These are phyloP conservation scores for Helicoverpa assulta DNA, from an alignment of 2,888 invertebrate species.

Conservation along the genomic window DNA sequence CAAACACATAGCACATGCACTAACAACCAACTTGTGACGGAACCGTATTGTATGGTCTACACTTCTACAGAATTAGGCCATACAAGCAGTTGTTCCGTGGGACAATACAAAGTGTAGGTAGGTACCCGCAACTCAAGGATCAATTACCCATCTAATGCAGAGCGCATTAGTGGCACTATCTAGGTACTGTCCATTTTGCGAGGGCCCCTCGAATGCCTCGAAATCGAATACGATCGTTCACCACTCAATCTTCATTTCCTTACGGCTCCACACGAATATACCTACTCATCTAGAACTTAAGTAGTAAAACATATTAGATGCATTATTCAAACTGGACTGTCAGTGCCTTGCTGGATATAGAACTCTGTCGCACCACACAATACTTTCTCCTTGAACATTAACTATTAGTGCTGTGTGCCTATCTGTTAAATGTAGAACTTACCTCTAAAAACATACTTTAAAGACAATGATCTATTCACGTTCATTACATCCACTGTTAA, in stretches of 20 bases:
- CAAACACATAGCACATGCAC: conserved; percentile 13
- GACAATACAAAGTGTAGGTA: conserved; percentile 12
- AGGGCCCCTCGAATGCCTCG: conserved; percentile 7
- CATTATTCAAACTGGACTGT: conserved; percentile 7
- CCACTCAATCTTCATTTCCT: conserved; percentile 17
- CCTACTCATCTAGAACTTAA: conserved; percentile 31
- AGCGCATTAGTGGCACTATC: neutral
- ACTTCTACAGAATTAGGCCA: neutral
- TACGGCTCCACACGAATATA: conserved; percentile 19
- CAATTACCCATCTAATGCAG: conserved; percentile 1
- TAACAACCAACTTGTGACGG: conserved; percentile 7
- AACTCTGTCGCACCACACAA: conserved; percentile 18
- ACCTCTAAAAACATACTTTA: conserved; percentile 10
- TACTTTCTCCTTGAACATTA: conserved; percentile 11
- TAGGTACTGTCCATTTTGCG: conserved; percentile 5
- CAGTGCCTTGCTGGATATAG: conserved; percentile 11
- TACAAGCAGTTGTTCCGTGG: conserved; percentile 25
- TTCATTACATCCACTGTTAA: conserved; percentile 6
- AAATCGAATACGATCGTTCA: conserved; percentile 2
- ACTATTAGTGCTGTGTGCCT: neutral
- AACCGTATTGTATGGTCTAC: neutral
- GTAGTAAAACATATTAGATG: conserved; percentile 27
- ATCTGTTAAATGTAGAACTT: conserved; percentile 12
- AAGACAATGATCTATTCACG: neutral
- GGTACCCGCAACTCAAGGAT: conserved; percentile 17